These are phyloP conservation scores for Apodemus speciosus DNA, from an alignment of 2,113 vertebrate species.

Conservation along the genomic window DNA sequence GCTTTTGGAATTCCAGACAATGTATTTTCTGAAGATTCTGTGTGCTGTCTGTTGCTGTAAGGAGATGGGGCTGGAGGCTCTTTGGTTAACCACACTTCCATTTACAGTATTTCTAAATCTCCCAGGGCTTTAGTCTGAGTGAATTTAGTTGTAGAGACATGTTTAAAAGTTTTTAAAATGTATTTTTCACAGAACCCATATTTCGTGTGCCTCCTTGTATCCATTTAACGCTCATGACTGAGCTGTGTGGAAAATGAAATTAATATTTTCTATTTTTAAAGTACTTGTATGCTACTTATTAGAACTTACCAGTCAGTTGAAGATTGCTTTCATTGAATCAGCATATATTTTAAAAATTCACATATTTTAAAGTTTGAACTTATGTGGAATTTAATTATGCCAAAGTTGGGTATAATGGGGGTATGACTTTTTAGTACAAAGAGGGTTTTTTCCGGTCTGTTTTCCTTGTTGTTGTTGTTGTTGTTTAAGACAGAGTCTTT, in stretches of 20 bases:
- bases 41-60: not conserved
- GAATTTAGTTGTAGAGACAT: constrained; percentile 17
- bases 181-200: constrained; percentile 20
- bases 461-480: not conserved
- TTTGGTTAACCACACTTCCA: not conserved
- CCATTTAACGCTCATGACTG: not conserved
- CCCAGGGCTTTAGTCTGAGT: not conserved
- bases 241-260: constrained; percentile 41
- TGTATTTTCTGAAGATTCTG: not conserved
- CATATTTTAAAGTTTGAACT: not conserved
- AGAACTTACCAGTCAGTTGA: not conserved
- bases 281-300: constrained; percentile 8
- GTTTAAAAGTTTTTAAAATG: not conserved
- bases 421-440: constrained; percentile 19
- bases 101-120: constrained; percentile 46
- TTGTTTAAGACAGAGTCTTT: not conserved
- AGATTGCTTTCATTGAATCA: constrained; percentile 36
- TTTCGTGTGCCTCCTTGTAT: constrained; percentile 6
- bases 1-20: constrained; percentile 18
- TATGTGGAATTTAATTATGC: constrained; percentile 10
- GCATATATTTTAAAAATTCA: not conserved
- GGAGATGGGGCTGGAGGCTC: not conserved
- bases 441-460: not conserved
- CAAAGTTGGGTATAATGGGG: not conserved
- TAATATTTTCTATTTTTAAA: constrained; percentile 11